These are phyloP conservation scores for Hozukius guyotensis DNA, from an alignment of 2,797 vertebrate genomes.

Conservation along the genomic window DNA sequence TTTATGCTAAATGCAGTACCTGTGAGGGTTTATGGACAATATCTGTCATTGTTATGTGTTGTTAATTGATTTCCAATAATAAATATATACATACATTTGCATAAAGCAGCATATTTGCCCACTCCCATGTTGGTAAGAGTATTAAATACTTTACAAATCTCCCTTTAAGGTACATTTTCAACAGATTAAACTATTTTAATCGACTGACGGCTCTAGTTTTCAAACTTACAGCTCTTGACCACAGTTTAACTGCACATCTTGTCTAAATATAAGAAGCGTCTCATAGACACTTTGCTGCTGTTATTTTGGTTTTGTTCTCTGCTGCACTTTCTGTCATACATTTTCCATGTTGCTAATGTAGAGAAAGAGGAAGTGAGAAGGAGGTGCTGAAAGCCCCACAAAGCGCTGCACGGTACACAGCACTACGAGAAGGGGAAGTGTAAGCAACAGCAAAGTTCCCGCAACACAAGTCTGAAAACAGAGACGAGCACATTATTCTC, in stretches of 20 bases:
- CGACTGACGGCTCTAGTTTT: too few species aligned
- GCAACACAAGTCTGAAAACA: not conserved
- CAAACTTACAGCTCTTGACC: not conserved
- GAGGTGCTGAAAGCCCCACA: slow-evolving; percentile 26
- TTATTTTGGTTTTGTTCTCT: slow-evolving; percentile 8
- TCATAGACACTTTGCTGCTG: not conserved
- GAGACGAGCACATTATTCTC: not conserved
- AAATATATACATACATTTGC: too few species aligned
- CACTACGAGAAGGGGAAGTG: slow-evolving; percentile 49
- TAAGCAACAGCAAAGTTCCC: slow-evolving; percentile 2
- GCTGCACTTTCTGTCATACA: slow-evolving; percentile 11
- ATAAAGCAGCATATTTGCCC: too few species aligned
- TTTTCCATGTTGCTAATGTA: slow-evolving; percentile 35
- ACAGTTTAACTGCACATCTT: too few species aligned
- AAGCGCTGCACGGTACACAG: not conserved
- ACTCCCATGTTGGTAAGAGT: too few species aligned
- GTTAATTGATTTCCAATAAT: too few species aligned
- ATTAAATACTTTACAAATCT: too few species aligned
- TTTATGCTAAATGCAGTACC: too few species aligned
- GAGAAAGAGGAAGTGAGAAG: slow-evolving; percentile 68
- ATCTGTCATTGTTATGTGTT: too few species aligned
- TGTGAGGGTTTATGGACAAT: too few species aligned
- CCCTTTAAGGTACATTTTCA: too few species aligned
- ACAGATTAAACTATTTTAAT: too few species aligned
- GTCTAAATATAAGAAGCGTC: not conserved